phyloP scores from a whole-genome alignment of 1,140 invertebrate genomes.

The Meloidogyne exigua region DNA sequence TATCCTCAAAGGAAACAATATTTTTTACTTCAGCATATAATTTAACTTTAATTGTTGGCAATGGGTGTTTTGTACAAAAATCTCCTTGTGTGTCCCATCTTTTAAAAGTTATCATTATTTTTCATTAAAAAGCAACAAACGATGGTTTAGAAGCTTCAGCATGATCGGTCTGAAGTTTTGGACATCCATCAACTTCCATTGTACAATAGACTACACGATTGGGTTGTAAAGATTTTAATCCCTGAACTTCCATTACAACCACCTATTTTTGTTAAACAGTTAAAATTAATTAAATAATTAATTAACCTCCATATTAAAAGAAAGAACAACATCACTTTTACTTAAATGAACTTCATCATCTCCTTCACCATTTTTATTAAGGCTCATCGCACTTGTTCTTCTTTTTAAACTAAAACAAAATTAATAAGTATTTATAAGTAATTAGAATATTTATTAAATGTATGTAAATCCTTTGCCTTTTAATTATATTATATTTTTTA shows the following conservation, averaged over 20 bases:
- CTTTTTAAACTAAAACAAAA: slow-evolving; percentile 63
- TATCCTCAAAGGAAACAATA: slow-evolving; percentile 94
- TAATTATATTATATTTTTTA: too few species aligned
- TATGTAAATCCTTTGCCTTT: too few species aligned
- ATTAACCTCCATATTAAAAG: slow-evolving; percentile 63
- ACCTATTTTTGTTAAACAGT: slow-evolving; percentile 70
- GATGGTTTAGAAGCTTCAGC: slow-evolving; percentile 92
- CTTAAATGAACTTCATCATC: slow-evolving; percentile 61
- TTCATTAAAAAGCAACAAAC: slow-evolving; percentile 33
- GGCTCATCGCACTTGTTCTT: slow-evolving; percentile 57
- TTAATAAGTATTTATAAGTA: too few species aligned
- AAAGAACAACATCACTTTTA: slow-evolving; percentile 57
- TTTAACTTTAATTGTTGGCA: slow-evolving; percentile 91
- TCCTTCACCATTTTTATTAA: slow-evolving; percentile 59
- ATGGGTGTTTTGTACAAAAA: slow-evolving; percentile 91
- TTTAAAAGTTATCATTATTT: background rate
- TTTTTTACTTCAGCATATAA: slow-evolving; percentile 87
- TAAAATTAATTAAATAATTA: background rate
- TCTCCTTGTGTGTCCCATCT: slow-evolving; percentile 79
- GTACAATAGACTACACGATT: slow-evolving; percentile 99
- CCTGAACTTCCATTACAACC: slow-evolving; percentile 97
- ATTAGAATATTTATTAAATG: too few species aligned
- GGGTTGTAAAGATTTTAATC: slow-evolving; percentile 88
- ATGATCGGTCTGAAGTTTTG: slow-evolving; percentile 97
- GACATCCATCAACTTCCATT: slow-evolving; percentile 94